Evolutionary conservation across 2,888 invertebrate species (phyloP).

Genomic region (Parthenolecanium corni): DNA sequence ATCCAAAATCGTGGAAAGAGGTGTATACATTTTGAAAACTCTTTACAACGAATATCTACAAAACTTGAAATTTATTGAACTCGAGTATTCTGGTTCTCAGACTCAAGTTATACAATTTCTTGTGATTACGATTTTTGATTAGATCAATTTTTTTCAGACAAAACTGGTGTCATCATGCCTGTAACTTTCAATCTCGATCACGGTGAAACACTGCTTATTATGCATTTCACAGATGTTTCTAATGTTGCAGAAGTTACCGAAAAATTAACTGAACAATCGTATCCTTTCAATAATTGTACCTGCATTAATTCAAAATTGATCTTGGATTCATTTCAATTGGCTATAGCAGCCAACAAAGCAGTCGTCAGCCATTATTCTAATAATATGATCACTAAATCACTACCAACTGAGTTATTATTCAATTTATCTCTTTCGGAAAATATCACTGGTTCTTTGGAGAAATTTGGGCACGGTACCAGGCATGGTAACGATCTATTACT

Average conservation of each 20-base stretch:
- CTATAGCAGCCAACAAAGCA: conserved; percentile 57
- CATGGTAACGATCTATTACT: conserved; percentile 43
- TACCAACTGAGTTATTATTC: conserved; percentile 55
- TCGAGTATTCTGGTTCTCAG: too few species aligned
- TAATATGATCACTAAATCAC: conserved; percentile 47
- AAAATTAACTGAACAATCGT: background rate
- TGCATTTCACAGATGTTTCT: conserved; percentile 4
- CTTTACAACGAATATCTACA: too few species aligned
- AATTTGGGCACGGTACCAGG: conserved; percentile 49
- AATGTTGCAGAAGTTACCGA: conserved; percentile 12
- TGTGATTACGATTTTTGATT: too few species aligned
- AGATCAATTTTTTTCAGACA: too few species aligned
- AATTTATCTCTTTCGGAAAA: conserved; percentile 57
- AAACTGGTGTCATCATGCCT: too few species aligned
- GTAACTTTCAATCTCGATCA: conserved; percentile 2
- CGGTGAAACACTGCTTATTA: background rate
- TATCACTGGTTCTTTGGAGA: conserved; percentile 53
- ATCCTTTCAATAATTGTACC: conserved; percentile 6
- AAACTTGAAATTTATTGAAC: too few species aligned
- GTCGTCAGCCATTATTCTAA: conserved; percentile 42
- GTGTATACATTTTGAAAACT: too few species aligned
- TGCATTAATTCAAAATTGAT: conserved; percentile 39
- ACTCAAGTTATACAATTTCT: too few species aligned
- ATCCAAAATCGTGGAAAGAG: too few species aligned
- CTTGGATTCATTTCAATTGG: conserved; percentile 49